phyloP scores from a whole-genome alignment of 2,797 vertebrate species.

The Danio kyathit region DNA sequence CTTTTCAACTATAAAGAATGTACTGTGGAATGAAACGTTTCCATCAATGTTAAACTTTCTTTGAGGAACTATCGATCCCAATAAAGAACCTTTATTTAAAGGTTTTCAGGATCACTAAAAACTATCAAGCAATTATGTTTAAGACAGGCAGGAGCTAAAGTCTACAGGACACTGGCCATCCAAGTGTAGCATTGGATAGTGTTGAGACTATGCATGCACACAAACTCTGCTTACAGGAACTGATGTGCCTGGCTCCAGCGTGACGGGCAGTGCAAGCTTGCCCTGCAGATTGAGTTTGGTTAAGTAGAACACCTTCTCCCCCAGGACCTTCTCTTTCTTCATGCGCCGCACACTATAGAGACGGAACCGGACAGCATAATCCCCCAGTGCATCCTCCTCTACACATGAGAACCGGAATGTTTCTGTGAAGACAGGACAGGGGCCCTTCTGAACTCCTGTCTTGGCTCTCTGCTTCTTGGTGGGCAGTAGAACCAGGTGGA shows the following conservation, averaged over 20 bases:
- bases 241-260: conserved; percentile 92
- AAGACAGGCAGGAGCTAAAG: too few species aligned
- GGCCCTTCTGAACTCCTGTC: conserved; percentile 95
- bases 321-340: conserved; percentile 97
- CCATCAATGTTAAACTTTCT: too few species aligned
- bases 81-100: too few species aligned
- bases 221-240: conserved; percentile 86
- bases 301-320: conserved; percentile 97
- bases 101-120: too few species aligned
- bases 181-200: too few species aligned
- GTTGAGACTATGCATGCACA: not conserved
- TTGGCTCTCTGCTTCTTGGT: conserved; percentile 97
- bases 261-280: conserved; percentile 94
- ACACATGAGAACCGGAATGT: conserved; percentile 95
- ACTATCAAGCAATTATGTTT: too few species aligned
- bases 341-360: conserved; percentile 93
- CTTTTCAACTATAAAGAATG: too few species aligned
- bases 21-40: too few species aligned
- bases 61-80: too few species aligned
- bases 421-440: conserved; percentile 95
- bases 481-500: conserved; percentile 96
- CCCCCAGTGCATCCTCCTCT: conserved; percentile 92
- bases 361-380: conserved; percentile 94
- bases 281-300: conserved; percentile 98
- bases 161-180: too few species aligned